Percentiles rank a stretch among this genome's conserved stretches.
Evolutionary conservation across 1,140 invertebrate species (phyloP).

Genomic region (Lucilia sericata): DNA sequence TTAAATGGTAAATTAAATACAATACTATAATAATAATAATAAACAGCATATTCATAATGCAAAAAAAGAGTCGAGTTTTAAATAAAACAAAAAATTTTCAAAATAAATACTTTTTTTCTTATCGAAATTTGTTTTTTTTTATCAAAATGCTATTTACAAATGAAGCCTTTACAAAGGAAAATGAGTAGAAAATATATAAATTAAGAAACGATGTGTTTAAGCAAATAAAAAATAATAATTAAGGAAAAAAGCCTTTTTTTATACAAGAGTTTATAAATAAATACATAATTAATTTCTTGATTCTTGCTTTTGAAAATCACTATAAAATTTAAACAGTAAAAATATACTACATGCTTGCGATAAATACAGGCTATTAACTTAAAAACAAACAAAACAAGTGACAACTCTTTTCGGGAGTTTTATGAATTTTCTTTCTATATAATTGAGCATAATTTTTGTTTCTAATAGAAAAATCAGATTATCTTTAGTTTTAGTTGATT

Average conservation of each 20-base stretch:
- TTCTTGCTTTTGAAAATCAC: neutral
- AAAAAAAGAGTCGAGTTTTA: neutral
- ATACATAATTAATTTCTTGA: neutral
- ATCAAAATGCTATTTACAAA: slow-evolving; percentile 29
- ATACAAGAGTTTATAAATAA: slow-evolving; percentile 3
- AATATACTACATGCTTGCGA: neutral
- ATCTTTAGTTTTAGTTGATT: neutral
- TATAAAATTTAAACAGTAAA: slow-evolving; percentile 5
- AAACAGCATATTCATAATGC: neutral
- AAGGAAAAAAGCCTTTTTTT: neutral
- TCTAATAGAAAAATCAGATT: neutral
- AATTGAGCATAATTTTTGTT: neutral
- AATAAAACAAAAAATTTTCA: neutral
- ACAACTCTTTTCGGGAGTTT: neutral
- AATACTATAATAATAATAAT: neutral
- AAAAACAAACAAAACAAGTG: neutral
- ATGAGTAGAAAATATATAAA: slow-evolving; percentile 2
- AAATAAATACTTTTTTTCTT: slow-evolving; percentile 22
- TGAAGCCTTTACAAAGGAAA: slow-evolving; percentile 15
- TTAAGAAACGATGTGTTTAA: neutral
- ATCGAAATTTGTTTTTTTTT: slow-evolving; percentile 16
- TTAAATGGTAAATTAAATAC: slow-evolving; percentile 5
- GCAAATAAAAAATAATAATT: slow-evolving; percentile 8
- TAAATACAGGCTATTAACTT: slow-evolving; percentile 16
- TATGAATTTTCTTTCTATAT: neutral